These are phyloP conservation scores for Penaeus vannamei DNA, from an alignment of 1,140 invertebrate species.

Conservation along the genomic window DNA sequence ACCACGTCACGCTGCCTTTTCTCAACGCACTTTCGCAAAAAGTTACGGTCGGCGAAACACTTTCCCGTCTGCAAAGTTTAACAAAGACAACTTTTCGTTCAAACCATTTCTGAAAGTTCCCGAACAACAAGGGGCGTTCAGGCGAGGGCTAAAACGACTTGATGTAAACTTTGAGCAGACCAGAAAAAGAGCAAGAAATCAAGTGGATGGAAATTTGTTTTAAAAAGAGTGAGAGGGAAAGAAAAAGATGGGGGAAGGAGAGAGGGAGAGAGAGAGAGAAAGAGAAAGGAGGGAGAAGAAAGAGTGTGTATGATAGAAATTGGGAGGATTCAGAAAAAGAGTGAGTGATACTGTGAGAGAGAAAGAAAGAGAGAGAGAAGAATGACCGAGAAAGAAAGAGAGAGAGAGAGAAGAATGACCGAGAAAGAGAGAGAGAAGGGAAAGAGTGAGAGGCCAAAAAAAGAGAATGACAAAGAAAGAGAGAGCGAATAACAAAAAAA, in stretches of 20 bases:
- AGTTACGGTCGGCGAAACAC: too few species aligned
- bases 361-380: conserved; percentile 7
- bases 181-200: background rate
- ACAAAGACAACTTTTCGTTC: too few species aligned
- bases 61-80: too few species aligned
- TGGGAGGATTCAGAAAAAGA: background rate
- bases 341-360: background rate
- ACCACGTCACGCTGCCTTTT: too few species aligned
- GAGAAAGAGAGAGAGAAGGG: background rate
- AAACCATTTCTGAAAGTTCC: too few species aligned
- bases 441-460: conserved; percentile 1
- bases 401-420: background rate
- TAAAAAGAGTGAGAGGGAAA: background rate
- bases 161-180: background rate
- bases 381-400: background rate
- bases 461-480: background rate
- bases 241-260: too few species aligned
- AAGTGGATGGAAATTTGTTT: background rate
- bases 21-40: too few species aligned
- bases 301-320: background rate
- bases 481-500: too few species aligned
- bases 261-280: background rate
- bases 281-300: background rate
- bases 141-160: too few species aligned
- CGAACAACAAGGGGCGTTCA: too few species aligned